Percentiles rank a stretch among this genome's conserved stretches.
phyloP scores from a whole-genome alignment of 2,797 vertebrate genomes.

The Myotis daubentonii region DNA sequence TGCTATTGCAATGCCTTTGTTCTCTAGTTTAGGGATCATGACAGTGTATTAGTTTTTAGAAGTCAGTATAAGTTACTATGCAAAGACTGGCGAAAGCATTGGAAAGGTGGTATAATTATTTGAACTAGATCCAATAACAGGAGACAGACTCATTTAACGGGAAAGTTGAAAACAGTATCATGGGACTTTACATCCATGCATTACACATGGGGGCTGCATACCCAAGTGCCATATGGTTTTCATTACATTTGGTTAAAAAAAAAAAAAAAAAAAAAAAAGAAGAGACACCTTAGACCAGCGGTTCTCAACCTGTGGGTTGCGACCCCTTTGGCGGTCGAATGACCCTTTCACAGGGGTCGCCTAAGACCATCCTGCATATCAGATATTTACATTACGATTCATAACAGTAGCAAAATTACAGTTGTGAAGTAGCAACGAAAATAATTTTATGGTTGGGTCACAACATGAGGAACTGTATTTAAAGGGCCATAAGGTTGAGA shows the following conservation, averaged over 20 bases:
- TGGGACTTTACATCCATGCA: neutral
- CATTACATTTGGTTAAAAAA: neutral
- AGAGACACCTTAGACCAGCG: neutral
- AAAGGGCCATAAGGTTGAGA: too few relatives aligned
- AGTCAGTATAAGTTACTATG: neutral
- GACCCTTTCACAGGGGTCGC: too few relatives aligned
- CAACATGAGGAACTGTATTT: too few relatives aligned
- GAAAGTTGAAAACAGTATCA: neutral
- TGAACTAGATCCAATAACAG: neutral
- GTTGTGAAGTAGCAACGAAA: too few relatives aligned
- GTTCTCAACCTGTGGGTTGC: too few relatives aligned
- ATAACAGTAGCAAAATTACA: too few relatives aligned
- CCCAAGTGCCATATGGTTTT: neutral
- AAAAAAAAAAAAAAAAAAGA: neutral
- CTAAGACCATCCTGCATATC: too few relatives aligned
- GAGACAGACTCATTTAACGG: neutral
- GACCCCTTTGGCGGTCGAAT: too few relatives aligned
- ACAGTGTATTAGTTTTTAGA: slow-evolving; percentile 16
- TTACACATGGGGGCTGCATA: neutral
- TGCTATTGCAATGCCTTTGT: neutral
- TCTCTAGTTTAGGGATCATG: slow-evolving; percentile 35
- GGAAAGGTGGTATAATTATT: neutral
- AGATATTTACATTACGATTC: too few relatives aligned
- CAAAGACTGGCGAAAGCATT: neutral
- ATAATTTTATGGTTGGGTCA: too few relatives aligned